Evolutionary conservation across 2,888 invertebrate species (phyloP).

Genomic region (Drosophila tripunctata): DNA sequence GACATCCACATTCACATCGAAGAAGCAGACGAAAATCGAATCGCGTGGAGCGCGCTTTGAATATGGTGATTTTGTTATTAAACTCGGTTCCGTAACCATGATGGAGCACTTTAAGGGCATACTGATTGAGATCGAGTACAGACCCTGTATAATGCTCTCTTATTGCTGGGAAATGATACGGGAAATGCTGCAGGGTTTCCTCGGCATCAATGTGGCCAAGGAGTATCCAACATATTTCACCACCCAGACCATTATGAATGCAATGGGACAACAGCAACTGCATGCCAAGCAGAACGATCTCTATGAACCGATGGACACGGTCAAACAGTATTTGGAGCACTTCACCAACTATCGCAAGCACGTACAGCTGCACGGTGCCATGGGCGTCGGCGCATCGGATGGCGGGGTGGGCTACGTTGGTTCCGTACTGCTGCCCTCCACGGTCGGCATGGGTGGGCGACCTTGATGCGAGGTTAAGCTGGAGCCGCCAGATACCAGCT

Average conservation of each 20-base stretch:
- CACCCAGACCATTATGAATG: slow-evolving; percentile 79
- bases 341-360: slow-evolving; percentile 94
- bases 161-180: slow-evolving; percentile 96
- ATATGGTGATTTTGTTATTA: slow-evolving; percentile 96
- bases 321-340: slow-evolving; percentile 97
- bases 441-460: slow-evolving; percentile 43
- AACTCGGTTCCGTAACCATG: slow-evolving; percentile 96
- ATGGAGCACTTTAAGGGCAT: slow-evolving; percentile 97
- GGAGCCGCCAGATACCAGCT: slow-evolving; percentile 62
- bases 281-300: slow-evolving; percentile 82
- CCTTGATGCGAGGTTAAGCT: slow-evolving; percentile 69
- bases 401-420: slow-evolving; percentile 21
- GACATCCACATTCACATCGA: slow-evolving; percentile 93
- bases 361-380: slow-evolving; percentile 60
- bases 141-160: slow-evolving; percentile 94
- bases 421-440: slow-evolving; percentile 43
- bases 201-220: slow-evolving; percentile 90
- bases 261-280: slow-evolving; percentile 80
- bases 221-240: slow-evolving; percentile 88
- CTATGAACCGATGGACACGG: slow-evolving; percentile 95
- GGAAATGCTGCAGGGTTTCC: slow-evolving; percentile 95
- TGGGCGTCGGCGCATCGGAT: slow-evolving; percentile 36
- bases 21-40: slow-evolving; percentile 94
- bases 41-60: slow-evolving; percentile 95
- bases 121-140: slow-evolving; percentile 96